These are phyloP conservation scores for Pterophyllum scalare DNA, from an alignment of 2,113 vertebrate genomes.

Conservation along the genomic window DNA sequence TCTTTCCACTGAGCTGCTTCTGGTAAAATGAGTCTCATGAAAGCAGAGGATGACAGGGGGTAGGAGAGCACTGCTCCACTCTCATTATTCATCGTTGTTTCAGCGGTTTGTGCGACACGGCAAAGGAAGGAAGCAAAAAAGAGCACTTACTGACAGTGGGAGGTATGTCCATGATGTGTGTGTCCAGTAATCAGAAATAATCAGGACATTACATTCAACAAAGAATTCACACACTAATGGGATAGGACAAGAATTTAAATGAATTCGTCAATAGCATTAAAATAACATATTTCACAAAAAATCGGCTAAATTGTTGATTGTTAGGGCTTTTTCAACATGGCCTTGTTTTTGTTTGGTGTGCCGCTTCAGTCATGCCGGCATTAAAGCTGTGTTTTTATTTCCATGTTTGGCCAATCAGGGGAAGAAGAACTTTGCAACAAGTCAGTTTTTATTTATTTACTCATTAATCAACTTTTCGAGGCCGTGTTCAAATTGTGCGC, in stretches of 20 bases:
- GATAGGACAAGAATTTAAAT: background rate
- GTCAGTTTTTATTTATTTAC: rapidly evolving
- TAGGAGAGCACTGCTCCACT: background rate
- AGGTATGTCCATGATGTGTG: background rate
- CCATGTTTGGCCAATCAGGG: background rate
- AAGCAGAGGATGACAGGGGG: slow-evolving; percentile 21
- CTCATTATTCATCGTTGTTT: slow-evolving; percentile 45
- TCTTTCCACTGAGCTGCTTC: slow-evolving; percentile 25
- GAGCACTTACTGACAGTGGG: background rate
- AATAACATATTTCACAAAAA: background rate
- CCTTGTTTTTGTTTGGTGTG: background rate
- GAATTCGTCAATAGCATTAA: background rate
- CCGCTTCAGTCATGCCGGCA: background rate
- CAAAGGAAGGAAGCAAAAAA: background rate
- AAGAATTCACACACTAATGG: background rate
- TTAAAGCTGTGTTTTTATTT: background rate
- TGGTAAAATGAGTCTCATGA: slow-evolving; percentile 34
- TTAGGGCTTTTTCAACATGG: background rate
- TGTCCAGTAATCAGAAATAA: background rate
- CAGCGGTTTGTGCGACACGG: slow-evolving; percentile 12
- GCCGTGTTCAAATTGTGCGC: background rate
- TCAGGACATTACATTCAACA: background rate
- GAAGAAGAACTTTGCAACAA: background rate
- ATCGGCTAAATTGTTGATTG: rapidly evolving
- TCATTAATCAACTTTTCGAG: background rate